phyloP scores from a whole-genome alignment of 2,888 invertebrate genomes.

The Pycnomerus fuliginosus region DNA sequence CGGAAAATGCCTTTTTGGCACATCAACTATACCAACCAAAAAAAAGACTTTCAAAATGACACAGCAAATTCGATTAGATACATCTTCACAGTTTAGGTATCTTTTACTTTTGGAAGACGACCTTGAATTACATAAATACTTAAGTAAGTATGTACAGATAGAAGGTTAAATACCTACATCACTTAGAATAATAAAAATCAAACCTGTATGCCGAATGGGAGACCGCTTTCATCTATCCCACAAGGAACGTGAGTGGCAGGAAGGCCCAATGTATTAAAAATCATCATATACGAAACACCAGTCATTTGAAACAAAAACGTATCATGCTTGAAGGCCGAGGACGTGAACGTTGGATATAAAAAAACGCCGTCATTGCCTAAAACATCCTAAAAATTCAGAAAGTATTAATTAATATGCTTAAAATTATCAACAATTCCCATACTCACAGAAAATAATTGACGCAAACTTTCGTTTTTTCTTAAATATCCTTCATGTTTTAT shows the following conservation, averaged over 20 bases:
- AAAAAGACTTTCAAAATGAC: no score
- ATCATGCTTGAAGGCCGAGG: constrained; percentile 65
- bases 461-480: constrained; percentile 44
- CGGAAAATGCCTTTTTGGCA: no score
- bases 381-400: constrained; percentile 51
- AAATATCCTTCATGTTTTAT: constrained; percentile 39
- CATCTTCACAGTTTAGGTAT: no score
- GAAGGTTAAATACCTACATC: not conserved
- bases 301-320: constrained; percentile 60
- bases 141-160: no score
- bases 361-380: constrained; percentile 71
- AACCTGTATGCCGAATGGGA: constrained; percentile 81
- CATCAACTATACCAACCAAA: no score
- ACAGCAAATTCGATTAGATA: no score
- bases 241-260: constrained; percentile 76
- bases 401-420: not conserved
- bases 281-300: constrained; percentile 64
- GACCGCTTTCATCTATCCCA: constrained; percentile 61
- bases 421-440: constrained; percentile 1
- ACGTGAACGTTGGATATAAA: constrained; percentile 69
- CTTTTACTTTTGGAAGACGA: no score
- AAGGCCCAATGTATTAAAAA: constrained; percentile 71
- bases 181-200: constrained; percentile 5
- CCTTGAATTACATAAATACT: no score
- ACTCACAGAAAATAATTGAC: constrained; percentile 49